These are phyloP conservation scores for Parnassius mnemosyne DNA, from an alignment of 2,888 invertebrate species.

Conservation along the genomic window DNA sequence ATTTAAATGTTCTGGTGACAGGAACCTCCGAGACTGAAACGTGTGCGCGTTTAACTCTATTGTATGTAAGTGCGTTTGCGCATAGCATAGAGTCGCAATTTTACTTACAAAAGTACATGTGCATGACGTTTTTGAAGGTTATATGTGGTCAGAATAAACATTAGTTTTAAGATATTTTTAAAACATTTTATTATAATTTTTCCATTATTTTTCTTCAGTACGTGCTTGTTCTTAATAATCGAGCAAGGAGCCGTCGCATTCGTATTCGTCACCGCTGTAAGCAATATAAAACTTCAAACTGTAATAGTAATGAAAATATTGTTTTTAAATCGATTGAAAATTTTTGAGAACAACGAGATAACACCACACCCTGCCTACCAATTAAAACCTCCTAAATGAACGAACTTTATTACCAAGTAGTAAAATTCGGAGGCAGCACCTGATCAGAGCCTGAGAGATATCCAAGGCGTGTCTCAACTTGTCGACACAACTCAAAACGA, in stretches of 20 bases:
- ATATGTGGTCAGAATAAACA: slow-evolving; percentile 11
- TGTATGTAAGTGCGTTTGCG: slow-evolving; percentile 56
- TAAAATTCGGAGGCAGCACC: slow-evolving; percentile 22
- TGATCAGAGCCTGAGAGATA: slow-evolving; percentile 24
- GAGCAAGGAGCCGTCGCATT: too few species aligned
- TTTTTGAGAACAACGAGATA: slow-evolving; percentile 11
- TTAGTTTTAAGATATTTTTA: background rate
- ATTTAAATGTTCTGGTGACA: slow-evolving; percentile 19
- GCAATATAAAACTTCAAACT: too few species aligned
- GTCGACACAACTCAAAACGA: slow-evolving; percentile 65
- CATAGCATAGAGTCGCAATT: slow-evolving; percentile 45
- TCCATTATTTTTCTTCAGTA: too few species aligned
- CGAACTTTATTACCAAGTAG: slow-evolving; percentile 19
- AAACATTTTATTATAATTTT: too few species aligned
- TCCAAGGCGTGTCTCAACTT: slow-evolving; percentile 59
- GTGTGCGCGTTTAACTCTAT: slow-evolving; percentile 69
- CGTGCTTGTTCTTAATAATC: too few species aligned
- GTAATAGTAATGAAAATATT: too few species aligned
- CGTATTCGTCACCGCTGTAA: too few species aligned
- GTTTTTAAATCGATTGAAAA: too few species aligned
- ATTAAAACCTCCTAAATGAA: slow-evolving; percentile 14
- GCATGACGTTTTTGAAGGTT: slow-evolving; percentile 18
- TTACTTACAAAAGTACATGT: slow-evolving; percentile 18
- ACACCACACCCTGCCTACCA: slow-evolving; percentile 5
- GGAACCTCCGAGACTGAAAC: slow-evolving; percentile 24